Evolutionary conservation across 2,888 invertebrate species (phyloP).

Genomic region (Scrobipalpa atriplicella): DNA sequence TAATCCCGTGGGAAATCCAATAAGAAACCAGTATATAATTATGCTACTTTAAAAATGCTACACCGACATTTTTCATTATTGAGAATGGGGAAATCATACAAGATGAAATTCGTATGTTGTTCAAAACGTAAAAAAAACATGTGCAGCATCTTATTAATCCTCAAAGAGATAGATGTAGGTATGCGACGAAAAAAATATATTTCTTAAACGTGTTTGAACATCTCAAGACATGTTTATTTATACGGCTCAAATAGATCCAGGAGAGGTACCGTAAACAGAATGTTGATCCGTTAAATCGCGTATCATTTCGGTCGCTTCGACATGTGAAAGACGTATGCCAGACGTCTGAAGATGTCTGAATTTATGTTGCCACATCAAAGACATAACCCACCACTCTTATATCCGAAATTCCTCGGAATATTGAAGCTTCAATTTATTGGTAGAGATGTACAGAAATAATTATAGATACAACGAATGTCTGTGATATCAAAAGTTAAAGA

Average conservation of each 20-base stretch:
- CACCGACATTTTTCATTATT: no score
- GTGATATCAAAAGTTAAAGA: not conserved
- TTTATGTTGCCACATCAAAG: conserved; percentile 62
- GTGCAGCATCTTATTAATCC: conserved; percentile 15
- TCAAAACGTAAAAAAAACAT: not conserved
- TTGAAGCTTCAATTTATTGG: conserved; percentile 39
- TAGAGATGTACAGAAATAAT: not conserved
- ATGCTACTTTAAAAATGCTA: no score
- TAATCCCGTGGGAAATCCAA: no score
- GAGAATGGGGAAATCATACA: no score
- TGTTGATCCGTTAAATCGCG: conserved; percentile 61
- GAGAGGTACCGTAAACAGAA: conserved; percentile 50
- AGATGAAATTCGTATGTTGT: conserved; percentile 21
- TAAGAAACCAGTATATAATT: no score
- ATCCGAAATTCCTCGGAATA: conserved; percentile 39
- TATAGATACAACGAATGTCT: not conserved
- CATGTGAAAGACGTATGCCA: conserved; percentile 64
- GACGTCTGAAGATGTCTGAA: conserved; percentile 47
- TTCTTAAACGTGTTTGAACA: conserved; percentile 27
- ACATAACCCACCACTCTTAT: conserved; percentile 42
- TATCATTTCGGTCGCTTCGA: conserved; percentile 60
- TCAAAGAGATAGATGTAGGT: conserved; percentile 10
- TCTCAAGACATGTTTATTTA: conserved; percentile 39
- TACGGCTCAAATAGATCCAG: conserved; percentile 44
- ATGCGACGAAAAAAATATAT: conserved; percentile 27